phyloP scores from a whole-genome alignment of 2,888 invertebrate species.

The Lamellibrachia satsuma region DNA sequence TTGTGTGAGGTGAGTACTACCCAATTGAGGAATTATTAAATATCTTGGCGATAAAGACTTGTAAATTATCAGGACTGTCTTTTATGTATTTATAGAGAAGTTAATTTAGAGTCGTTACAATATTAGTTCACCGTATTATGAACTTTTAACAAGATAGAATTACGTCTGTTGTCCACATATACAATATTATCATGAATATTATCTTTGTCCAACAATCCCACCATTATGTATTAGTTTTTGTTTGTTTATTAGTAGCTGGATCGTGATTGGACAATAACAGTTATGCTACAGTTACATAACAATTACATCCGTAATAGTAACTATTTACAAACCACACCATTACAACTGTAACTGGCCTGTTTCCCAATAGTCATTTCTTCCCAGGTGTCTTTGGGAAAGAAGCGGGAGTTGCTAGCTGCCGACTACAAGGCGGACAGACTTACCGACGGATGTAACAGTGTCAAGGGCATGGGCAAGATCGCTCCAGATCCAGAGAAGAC shows the following conservation, averaged over 20 bases:
- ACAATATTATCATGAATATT: too few species aligned
- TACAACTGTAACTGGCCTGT: neutral
- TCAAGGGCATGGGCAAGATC: conserved; percentile 64
- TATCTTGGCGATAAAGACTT: neutral
- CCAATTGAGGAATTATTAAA: too few species aligned
- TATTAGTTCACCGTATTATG: too few species aligned
- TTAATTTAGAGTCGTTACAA: neutral
- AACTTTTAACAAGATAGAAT: too few species aligned
- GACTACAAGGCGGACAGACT: conserved; percentile 65
- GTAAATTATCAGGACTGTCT: neutral
- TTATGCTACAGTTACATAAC: neutral
- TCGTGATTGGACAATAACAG: neutral
- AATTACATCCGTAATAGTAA: neutral
- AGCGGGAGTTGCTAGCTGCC: conserved; percentile 62
- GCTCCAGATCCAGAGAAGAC: conserved; percentile 60
- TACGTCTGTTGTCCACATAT: too few species aligned
- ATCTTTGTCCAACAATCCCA: neutral
- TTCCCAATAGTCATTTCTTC: neutral
- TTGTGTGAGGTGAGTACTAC: conserved; percentile 66
- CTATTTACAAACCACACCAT: neutral
- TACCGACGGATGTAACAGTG: conserved; percentile 65
- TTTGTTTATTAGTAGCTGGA: neutral
- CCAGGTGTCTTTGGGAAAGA: conserved; percentile 64
- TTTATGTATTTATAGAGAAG: neutral
- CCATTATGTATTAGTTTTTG: neutral